Conservation (phyloP, 1,140 invertebrate species). For the Lithobius niger region DNA sequence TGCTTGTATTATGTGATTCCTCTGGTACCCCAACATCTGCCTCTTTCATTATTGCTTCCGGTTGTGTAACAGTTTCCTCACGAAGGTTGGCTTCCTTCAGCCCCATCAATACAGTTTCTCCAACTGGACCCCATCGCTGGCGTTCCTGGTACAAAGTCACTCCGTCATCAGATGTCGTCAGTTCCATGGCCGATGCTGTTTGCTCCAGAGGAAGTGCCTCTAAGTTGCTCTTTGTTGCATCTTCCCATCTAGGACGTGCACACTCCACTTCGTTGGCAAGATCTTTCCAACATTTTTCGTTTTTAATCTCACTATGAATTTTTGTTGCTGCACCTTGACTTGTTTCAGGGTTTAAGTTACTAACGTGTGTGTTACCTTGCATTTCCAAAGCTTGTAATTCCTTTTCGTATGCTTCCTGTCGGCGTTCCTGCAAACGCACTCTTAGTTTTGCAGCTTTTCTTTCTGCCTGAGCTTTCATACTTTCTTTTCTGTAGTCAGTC, state of each 20-base stretch:
- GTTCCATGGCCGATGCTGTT: constrained; percentile 8
- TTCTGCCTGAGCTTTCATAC: background rate
- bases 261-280: background rate
- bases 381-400: background rate
- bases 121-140: background rate
- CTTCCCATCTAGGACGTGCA: background rate
- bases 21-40: too few relatives aligned
- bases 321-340: background rate
- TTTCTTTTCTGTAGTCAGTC: background rate
- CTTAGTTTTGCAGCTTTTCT: background rate
- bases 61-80: too few relatives aligned
- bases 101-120: background rate
- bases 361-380: background rate
- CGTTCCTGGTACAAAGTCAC: constrained; percentile 2
- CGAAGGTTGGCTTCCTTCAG: too few relatives aligned
- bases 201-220: constrained; percentile 3
- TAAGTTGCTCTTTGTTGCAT: background rate
- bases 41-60: too few relatives aligned
- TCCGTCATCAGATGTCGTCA: background rate
- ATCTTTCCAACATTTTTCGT: background rate
- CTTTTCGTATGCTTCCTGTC: background rate
- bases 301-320: background rate
- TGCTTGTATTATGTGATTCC: too few relatives aligned
- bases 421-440: background rate
- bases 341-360: background rate